Evolutionary conservation across 2,888 invertebrate genomes (phyloP).

Genomic region (Tanypteryx hageni): DNA sequence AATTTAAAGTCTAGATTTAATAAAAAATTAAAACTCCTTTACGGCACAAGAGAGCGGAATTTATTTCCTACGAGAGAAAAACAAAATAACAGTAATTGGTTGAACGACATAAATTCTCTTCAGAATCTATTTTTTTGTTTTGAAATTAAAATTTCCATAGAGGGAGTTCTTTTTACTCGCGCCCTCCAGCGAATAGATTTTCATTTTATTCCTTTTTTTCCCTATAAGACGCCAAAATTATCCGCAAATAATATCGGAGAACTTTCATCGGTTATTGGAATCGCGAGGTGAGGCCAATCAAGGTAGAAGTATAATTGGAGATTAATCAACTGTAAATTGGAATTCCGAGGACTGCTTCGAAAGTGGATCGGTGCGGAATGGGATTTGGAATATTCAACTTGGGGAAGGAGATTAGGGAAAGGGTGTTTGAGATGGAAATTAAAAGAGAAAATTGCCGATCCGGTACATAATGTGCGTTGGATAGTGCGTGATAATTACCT

Average conservation of each 20-base stretch:
- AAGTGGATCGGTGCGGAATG: constrained; percentile 18
- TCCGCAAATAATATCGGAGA: neutral
- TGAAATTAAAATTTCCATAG: no score
- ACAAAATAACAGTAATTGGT: no score
- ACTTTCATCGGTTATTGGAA: neutral
- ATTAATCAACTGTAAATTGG: constrained; percentile 29
- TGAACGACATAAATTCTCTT: no score
- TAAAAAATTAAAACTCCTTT: no score
- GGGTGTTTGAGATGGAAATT: constrained; percentile 22
- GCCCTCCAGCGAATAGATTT: neutral
- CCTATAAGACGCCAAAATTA: neutral
- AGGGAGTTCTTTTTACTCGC: no score
- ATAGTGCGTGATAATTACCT: neutral
- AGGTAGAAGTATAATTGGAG: neutral
- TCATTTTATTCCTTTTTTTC: neutral
- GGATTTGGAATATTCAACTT: neutral
- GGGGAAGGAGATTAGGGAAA: neutral
- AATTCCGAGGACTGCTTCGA: neutral
- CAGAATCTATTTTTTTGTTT: no score
- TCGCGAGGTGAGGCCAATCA: neutral
- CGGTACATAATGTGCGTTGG: neutral
- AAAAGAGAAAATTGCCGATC: neutral
- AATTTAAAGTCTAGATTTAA: no score
- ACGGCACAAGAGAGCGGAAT: no score
- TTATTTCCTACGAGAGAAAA: no score